These are phyloP conservation scores for Microctonus hyperodae DNA, from an alignment of 2,888 invertebrate species.

Conservation along the genomic window DNA sequence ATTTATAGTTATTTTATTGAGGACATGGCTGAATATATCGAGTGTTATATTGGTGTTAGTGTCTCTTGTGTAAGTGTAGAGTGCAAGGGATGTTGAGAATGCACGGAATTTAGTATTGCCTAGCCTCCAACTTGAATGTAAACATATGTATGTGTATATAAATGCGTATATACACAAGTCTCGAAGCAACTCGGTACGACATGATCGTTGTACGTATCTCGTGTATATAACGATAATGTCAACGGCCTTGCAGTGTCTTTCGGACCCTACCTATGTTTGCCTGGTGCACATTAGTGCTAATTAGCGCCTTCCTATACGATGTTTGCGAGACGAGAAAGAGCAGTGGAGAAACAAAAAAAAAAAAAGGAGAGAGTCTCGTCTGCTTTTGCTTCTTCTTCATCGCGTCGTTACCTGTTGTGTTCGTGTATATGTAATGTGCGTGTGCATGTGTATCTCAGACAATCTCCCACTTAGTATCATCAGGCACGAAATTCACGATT, in stretches of 20 bases:
- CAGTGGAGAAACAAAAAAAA: neutral
- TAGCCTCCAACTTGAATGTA: slow-evolving; percentile 14
- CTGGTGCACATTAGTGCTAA: slow-evolving; percentile 41
- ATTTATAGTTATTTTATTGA: neutral
- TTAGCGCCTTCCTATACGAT: slow-evolving; percentile 42
- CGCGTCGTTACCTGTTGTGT: too few species aligned
- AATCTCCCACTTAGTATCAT: neutral
- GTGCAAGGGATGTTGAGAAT: slow-evolving; percentile 9
- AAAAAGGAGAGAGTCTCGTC: slow-evolving; percentile 14
- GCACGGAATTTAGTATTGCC: slow-evolving; percentile 21
- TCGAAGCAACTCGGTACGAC: slow-evolving; percentile 25
- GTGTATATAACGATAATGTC: slow-evolving; percentile 39
- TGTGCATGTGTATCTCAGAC: neutral
- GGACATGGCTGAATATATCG: neutral
- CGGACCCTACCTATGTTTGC: slow-evolving; percentile 40
- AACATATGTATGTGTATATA: slow-evolving; percentile 9
- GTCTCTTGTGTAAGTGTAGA: slow-evolving; percentile 16
- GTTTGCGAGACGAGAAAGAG: slow-evolving; percentile 4
- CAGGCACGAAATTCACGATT: neutral
- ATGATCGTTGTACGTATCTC: slow-evolving; percentile 28
- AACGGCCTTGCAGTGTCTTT: slow-evolving; percentile 42
- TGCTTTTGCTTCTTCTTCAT: neutral
- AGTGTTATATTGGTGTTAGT: slow-evolving; percentile 24
- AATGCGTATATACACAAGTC: slow-evolving; percentile 3
- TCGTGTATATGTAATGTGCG: neutral